Base-by-base conservation (phyloP, 2,888 invertebrate species). In the Omphaloscelis lunosa region DNA sequence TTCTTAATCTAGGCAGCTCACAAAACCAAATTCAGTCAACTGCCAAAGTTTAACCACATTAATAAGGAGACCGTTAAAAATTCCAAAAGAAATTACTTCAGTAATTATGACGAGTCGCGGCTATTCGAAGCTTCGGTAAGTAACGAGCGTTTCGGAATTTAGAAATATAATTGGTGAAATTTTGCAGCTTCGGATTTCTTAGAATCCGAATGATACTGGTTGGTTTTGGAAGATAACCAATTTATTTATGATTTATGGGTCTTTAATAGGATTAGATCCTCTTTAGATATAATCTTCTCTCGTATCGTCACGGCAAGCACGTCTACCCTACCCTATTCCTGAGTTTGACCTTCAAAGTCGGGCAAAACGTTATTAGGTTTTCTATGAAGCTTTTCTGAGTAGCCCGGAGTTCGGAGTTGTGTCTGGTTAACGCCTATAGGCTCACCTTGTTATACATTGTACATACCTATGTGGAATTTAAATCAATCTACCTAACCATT, bases 141-240 rank as follows among this genome's bases (percentile, higher is more conserved):
- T 63, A 78, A 70, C 59, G 62, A 80, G 56, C 39, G 45, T 80
- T 79, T 80, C 58, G 61, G 73, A 73, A 75, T 85, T 86, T 77
- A 62, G 72, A 73, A 77, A 75, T 65, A 59, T 79, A 75, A 82
- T 79, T 80, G 53, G 45, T 23, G 53, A 58, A 72, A 73, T 69
- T 84, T 72, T 59, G 61, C 34, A 29, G 34, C 39, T 39, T 45
- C 12, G 29, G 1, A 8, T 73, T 63, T 58, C 62, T 51, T 2
- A 23, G 27, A n/a, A 75, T 20, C 4, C 5, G 12, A 27, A 62
- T 12, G 15, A 39, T 58, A 29, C 62, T 59, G 34, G 29, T 65
- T 27, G 34, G 8, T 80, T 76, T 48, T 4, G 41, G 41, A 58
- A n/a, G 17, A 23, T 41, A 51, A 34, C 48, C 53, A 7, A 48